phyloP scores from a whole-genome alignment of 2,797 vertebrate species.

The Pagetopsis macropterus region DNA sequence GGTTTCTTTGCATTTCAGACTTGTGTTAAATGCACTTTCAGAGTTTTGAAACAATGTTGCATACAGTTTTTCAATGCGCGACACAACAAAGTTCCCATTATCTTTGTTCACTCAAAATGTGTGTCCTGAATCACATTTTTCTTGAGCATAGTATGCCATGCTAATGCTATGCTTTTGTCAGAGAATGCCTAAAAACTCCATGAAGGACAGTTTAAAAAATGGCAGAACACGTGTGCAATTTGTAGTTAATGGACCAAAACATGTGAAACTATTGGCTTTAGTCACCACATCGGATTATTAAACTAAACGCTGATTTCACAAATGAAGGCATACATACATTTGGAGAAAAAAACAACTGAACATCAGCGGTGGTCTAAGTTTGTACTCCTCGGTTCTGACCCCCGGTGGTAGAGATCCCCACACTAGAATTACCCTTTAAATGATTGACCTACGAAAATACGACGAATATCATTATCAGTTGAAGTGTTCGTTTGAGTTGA shows the following conservation, averaged over 20 bases:
- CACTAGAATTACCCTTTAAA: slow-evolving; percentile 11
- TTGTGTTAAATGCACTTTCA: slow-evolving; percentile 15
- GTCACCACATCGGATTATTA: slow-evolving; percentile 22
- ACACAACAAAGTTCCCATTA: not conserved
- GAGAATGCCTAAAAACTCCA: not conserved
- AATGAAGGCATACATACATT: not conserved
- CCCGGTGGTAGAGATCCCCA: slow-evolving; percentile 5
- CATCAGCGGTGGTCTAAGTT: not conserved
- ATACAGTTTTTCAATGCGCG: not conserved
- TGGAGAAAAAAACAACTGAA: not conserved
- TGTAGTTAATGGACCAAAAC: slow-evolving; percentile 44
- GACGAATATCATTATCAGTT: not conserved
- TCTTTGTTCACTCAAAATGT: slow-evolving; percentile 3
- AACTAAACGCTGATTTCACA: slow-evolving; percentile 2
- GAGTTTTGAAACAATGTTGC: slow-evolving; percentile 3
- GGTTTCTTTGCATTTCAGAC: slow-evolving; percentile 38
- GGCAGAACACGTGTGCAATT: not conserved
- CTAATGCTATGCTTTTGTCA: not conserved
- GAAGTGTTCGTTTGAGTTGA: slow-evolving; percentile 38
- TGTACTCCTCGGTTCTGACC: not conserved
- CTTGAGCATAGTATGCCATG: not conserved
- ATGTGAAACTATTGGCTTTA: slow-evolving; percentile 24
- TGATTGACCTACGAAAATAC: slow-evolving; percentile 1
- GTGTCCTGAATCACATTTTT: slow-evolving; percentile 15
- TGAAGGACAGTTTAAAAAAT: not conserved